Base-by-base conservation (phyloP, 2,113 vertebrate genomes). In the Lepisosteus osseus region DNA sequence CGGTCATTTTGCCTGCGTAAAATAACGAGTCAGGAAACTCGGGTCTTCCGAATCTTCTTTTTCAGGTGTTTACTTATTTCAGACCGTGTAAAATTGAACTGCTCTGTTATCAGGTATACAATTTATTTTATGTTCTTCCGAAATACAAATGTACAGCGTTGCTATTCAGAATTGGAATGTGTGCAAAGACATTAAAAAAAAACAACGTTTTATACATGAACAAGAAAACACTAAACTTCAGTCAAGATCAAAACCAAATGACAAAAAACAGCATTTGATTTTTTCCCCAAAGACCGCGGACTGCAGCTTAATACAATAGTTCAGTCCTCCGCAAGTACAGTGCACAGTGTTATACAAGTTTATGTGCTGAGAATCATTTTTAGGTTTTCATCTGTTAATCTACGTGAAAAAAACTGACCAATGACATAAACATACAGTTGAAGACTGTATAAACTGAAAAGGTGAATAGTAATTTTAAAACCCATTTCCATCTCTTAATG, bases 171-270 rank as follows among this genome's bases (percentile, higher is more conserved):
- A 74, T 15, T 74, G 57, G 69, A 74, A 73, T 77, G 67, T 80
- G 84, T 86, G 81, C 84, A 87, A 84, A 86, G 89, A 86, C 85
- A 86, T 85, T 83, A 87, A 76, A 51, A 69, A 77, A 73, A 71
- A n/a, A n/a, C n/a, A n/a, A 8, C 70, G 78, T 81, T 71, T 68
- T 6, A 7, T 29, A 44, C 64, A 43, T 40, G 43, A 63, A 59
- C 47, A 71, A 65, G 78, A 70, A 82, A 81, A 76, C 68, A 77
- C 64, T 63, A 65, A 75, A 41, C 57, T 77, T 67, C 78, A 72
- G 73, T 67, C 71, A 73, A 51, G 70, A 78, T 74, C 74, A 75
- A 70, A 72, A 72, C 59, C 3, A 76, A 75, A 40, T 6, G 17
- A 64, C 12, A 59, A 59, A 13, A 59, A 59, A 13, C 12, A 59